Percentiles rank a stretch among this genome's conserved stretches.
phyloP scores from a whole-genome alignment of 23 tunicate species.

The Styela clava region DNA sequence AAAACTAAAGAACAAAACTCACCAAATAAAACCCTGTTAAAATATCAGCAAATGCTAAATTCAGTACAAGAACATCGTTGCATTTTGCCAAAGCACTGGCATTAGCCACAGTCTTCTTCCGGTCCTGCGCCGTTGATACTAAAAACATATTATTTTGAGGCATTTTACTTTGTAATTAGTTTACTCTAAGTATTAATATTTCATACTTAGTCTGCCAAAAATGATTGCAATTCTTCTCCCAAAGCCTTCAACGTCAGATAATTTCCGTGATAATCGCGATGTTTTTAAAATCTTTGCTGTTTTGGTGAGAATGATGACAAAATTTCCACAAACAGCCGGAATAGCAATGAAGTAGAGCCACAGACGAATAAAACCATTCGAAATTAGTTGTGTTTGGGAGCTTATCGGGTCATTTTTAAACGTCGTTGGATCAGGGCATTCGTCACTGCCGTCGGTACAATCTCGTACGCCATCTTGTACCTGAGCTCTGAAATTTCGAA shows the following conservation, averaged over 20 bases:
- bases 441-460: constrained; percentile 67
- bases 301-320: constrained; percentile 26
- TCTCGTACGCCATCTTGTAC: constrained; percentile 44
- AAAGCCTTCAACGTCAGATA: neutral
- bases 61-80: constrained; percentile 52
- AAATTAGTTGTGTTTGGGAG: constrained; percentile 38
- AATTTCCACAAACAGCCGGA: constrained; percentile 39
- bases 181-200: too few species aligned
- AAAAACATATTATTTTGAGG: too few species aligned
- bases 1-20: neutral
- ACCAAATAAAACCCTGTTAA: constrained; percentile 60
- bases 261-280: neutral
- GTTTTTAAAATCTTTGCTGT: neutral
- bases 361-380: neutral
- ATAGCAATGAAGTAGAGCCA: constrained; percentile 41
- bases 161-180: too few species aligned
- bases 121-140: neutral
- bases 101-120: neutral
- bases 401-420: constrained; percentile 38
- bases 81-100: constrained; percentile 40
- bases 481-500: constrained; percentile 20
- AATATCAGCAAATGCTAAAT: constrained; percentile 53
- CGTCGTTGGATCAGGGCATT: constrained; percentile 38
- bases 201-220: neutral
- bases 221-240: neutral